Percentiles rank a stretch among this genome's conserved stretches.
These are phyloP conservation scores for Esox masquinongy DNA, from an alignment of 2,797 vertebrate species.

Conservation along the genomic window DNA sequence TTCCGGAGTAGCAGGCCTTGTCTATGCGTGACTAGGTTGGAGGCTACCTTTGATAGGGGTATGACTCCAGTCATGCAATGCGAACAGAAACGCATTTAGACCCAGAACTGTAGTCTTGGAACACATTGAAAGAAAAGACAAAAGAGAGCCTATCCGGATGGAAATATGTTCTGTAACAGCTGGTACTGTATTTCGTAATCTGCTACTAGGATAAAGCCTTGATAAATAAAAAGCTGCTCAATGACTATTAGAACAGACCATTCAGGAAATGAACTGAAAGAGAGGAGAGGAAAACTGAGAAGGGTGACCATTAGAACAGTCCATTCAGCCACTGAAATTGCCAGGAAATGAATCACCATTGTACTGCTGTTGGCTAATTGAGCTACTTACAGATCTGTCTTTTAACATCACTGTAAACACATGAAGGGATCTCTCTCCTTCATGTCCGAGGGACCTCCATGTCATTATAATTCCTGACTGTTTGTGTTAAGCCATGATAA, in stretches of 20 bases:
- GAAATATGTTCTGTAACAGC: constrained; percentile 23
- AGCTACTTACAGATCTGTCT: constrained; percentile 46
- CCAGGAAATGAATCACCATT: constrained; percentile 66
- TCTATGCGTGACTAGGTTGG: constrained; percentile 25
- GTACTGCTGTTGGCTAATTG: constrained; percentile 56
- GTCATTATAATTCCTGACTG: constrained; percentile 7
- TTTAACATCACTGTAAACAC: constrained; percentile 19
- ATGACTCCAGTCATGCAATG: not conserved
- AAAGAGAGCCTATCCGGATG: constrained; percentile 16
- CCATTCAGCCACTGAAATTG: constrained; percentile 38
- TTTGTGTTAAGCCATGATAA: constrained; percentile 7
- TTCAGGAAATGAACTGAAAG: constrained; percentile 65
- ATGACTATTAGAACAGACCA: constrained; percentile 51
- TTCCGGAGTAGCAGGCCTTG: constrained; percentile 27
- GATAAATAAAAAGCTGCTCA: constrained; percentile 14
- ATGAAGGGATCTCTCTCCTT: constrained; percentile 46
- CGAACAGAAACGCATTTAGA: not conserved
- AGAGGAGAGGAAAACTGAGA: not conserved
- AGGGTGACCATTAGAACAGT: constrained; percentile 49
- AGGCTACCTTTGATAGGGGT: not conserved
- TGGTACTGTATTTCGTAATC: constrained; percentile 37
- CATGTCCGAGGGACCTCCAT: constrained; percentile 21
- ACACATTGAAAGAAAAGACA: too few relatives aligned
- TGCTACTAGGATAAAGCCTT: constrained; percentile 32
- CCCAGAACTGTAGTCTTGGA: not conserved